Percentiles rank a stretch among this genome's conserved stretches.
These are phyloP conservation scores for Drosophila triauraria DNA, from an alignment of 1,140 invertebrate species.

Conservation along the genomic window DNA sequence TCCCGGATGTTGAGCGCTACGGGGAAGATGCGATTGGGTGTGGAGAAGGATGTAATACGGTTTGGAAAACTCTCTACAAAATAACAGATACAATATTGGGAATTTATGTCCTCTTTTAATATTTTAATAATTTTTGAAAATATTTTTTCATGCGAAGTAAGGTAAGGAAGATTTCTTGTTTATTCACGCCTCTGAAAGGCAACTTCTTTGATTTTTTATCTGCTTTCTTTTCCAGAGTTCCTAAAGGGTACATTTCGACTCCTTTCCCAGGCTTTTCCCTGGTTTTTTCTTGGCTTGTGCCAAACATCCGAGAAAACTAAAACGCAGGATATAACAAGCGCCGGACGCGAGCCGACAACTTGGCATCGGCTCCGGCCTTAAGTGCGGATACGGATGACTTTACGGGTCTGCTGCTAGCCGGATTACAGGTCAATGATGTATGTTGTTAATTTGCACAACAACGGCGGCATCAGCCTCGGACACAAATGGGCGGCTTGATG, in stretches of 20 bases:
- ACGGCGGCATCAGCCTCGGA: conserved; percentile 18
- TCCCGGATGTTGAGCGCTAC: not conserved
- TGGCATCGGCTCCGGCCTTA: conserved; percentile 22
- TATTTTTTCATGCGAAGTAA: too few relatives aligned
- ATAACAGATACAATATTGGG: accelerated
- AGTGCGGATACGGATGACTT: conserved; percentile 6
- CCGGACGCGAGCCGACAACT: conserved; percentile 21
- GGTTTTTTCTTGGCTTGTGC: not conserved
- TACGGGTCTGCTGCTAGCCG: conserved; percentile 14
- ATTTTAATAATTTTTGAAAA: too few relatives aligned
- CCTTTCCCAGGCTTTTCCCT: not conserved
- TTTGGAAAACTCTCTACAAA: not conserved
- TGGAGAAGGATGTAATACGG: too few relatives aligned
- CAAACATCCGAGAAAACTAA: conserved; percentile 6
- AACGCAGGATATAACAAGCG: conserved; percentile 8
- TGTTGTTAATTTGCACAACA: conserved; percentile 71
- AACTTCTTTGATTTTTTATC: too few relatives aligned
- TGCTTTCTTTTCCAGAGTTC: not conserved
- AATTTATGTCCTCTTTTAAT: not conserved
- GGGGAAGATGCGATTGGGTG: not conserved
- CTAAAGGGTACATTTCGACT: not conserved
- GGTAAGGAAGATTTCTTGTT: too few relatives aligned
- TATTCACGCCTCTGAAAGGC: too few relatives aligned
- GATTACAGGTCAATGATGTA: conserved; percentile 72
- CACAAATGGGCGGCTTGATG: conserved; percentile 25